Evolutionary conservation across 2,797 vertebrate species (phyloP), one percentile per base, ranked within the genome.

Genomic region (Clarias laeviceps): DNA sequence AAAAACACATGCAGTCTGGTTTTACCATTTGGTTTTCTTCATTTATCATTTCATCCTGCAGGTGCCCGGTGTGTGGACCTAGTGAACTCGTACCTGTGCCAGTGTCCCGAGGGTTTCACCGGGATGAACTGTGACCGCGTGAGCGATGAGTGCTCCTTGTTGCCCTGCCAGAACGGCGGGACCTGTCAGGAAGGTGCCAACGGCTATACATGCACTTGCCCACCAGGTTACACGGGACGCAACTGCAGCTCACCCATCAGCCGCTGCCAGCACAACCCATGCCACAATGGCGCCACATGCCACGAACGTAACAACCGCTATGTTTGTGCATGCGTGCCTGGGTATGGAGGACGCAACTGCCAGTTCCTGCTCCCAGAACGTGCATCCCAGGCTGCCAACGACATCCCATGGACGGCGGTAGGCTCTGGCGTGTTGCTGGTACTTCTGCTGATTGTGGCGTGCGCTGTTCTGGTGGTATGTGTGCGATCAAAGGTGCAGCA

Each of bases 231-330:
- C 94, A 96, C 96, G 0, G 98, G 98, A 88, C 97, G 94, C 88
- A 98, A 98, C 95, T 99, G 98, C 91, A 99, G 97, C 68, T 94
- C 95, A 0, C 96, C 97, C 0, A 93, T 99, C 93, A 97, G 96
- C 93, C 96, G 96, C 89, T 99, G 98, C 0, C 96, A 98, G 72
- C 97, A 99, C 76, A 96, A 95, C 80, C 97, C 97, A 1, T 99
- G 98, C 91, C 98, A 99, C 93, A 99, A 99, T 0, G 97, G 97
- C 1, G 98, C 97, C 90, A 97, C 97, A 70, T 99, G 98, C 95
- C 98, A 99, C 0, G 97, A 99, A 81, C 89, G 97, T 54, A 97
- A 96, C 94, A 96, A 94, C 90, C 97, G 97, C 62, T 99, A 99
- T 0, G 95, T 97, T 84, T 99, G 98, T 0, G 97, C 98, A 5